Base-by-base conservation (phyloP, 1,140 invertebrate genomes). In the Temnothorax longispinosus region DNA sequence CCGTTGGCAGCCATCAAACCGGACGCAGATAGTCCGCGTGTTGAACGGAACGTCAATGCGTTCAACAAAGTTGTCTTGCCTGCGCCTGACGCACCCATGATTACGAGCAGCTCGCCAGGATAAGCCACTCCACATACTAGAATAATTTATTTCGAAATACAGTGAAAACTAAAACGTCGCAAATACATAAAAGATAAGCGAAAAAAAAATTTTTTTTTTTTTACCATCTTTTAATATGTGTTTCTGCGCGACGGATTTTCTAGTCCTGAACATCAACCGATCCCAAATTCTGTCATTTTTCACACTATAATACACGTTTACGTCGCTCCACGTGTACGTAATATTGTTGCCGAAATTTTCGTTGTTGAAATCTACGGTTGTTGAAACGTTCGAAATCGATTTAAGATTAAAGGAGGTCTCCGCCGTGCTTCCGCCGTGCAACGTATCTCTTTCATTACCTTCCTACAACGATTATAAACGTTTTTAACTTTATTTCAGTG, bases 51-150 rank as follows among this genome's bases (percentile, higher is more conserved):
- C 1, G 98, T 99, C 47, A 99, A 93, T 0, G 98, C 97, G 94
- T 99, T 99, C 56, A 99, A 95, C 0, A 99, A 96, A 0, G 99
- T 99, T 0, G 99, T 99, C 96, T 99, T 99, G 6, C 99, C 99
- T 0, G 99, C 98, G 0, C 99, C 99, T 38, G 98, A 99, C 4
- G 98, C 98, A 4, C 99, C 99, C 97, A 99, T 98, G 35, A 99
- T 97, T 3, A 98, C 98, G 76, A 99, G 93, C 35, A 99, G 94
- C 93, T 99, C 98, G 4, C 98, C 99, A 6, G 98, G 98, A 94
- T 97, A 97, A 0, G 98, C 98, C 2, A 98, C 96, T 11, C 99
- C 99, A 87, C 96, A 97, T 3, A 99, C 98, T 98, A 88, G n/a
- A 62, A 78, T 56, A 38, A 58, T 67, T 32, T 69, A 11, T 8